Percentiles rank a stretch among this genome's conserved stretches.
These are phyloP conservation scores for Rhinella marina DNA, from an alignment of 2,797 vertebrate species.

Conservation along the genomic window DNA sequence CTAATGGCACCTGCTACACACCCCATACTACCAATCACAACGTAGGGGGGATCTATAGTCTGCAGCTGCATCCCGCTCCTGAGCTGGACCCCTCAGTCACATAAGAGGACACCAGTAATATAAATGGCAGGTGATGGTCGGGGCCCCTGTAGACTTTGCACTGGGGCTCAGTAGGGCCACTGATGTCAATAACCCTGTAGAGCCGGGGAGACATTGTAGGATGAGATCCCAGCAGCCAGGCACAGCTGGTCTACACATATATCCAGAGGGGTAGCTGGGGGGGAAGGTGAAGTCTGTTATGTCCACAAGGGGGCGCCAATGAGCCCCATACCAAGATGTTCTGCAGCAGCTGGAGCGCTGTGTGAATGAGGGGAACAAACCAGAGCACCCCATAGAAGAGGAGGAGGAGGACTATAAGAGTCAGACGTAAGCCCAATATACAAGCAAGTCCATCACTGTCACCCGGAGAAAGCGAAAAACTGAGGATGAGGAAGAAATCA, in stretches of 20 bases:
- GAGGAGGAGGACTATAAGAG: not conserved
- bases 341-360: not conserved
- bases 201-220: not conserved
- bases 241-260: not conserved
- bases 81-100: not conserved
- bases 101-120: not conserved
- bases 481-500: not conserved
- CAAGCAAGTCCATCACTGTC: not conserved
- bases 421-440: not conserved
- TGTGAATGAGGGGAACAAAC: not conserved
- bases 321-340: not conserved
- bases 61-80: not conserved
- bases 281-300: not conserved
- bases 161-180: too few relatives aligned
- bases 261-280: not conserved
- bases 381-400: not conserved
- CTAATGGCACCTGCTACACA: not conserved
- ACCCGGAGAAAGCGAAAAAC: not conserved
- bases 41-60: not conserved
- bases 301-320: not conserved
- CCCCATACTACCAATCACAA: not conserved
- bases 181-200: too few relatives aligned
- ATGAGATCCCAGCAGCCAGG: not conserved
- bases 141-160: not conserved
- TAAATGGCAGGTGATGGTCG: not conserved